Percentiles rank a stretch among this genome's conserved stretches.
These are phyloP conservation scores for Paguma larvata DNA, from an alignment of 2,797 vertebrate genomes.

Conservation along the genomic window DNA sequence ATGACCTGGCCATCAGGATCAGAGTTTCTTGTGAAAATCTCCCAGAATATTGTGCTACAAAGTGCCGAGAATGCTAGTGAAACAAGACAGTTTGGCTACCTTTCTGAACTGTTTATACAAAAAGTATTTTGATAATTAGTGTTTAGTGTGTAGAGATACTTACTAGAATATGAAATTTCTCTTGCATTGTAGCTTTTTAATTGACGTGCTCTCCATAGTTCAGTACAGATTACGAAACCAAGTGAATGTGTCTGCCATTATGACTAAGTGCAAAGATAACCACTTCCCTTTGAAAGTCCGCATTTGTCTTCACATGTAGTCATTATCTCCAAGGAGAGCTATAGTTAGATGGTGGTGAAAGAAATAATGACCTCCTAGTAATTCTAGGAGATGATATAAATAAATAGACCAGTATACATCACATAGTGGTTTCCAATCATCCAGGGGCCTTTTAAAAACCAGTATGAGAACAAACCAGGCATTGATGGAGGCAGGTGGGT, in stretches of 20 bases:
- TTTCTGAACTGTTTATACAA: not conserved
- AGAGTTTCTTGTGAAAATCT: not conserved
- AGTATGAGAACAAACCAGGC: too few relatives aligned
- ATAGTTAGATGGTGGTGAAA: not conserved
- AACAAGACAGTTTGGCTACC: not conserved
- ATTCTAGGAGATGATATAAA: not conserved
- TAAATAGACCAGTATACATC: not conserved
- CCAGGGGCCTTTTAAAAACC: not conserved
- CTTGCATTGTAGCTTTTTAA: not conserved
- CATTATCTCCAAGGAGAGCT: slow-evolving; percentile 4
- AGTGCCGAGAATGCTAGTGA: not conserved
- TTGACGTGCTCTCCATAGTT: not conserved
- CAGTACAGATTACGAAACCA: not conserved
- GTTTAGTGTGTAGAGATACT: not conserved
- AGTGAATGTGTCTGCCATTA: not conserved
- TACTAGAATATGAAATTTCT: not conserved
- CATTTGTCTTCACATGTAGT: slow-evolving; percentile 17
- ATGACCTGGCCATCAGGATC: not conserved
- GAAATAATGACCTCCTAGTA: not conserved
- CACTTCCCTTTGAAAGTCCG: slow-evolving; percentile 15
- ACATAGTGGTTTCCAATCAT: not conserved
- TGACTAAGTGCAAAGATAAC: slow-evolving; percentile 46
- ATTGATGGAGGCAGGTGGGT: too few relatives aligned
- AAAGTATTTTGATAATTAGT: not conserved
- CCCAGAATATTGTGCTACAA: not conserved